Evolutionary conservation across 2,888 invertebrate genomes (phyloP).

Genomic region (Myopa testacea): DNA sequence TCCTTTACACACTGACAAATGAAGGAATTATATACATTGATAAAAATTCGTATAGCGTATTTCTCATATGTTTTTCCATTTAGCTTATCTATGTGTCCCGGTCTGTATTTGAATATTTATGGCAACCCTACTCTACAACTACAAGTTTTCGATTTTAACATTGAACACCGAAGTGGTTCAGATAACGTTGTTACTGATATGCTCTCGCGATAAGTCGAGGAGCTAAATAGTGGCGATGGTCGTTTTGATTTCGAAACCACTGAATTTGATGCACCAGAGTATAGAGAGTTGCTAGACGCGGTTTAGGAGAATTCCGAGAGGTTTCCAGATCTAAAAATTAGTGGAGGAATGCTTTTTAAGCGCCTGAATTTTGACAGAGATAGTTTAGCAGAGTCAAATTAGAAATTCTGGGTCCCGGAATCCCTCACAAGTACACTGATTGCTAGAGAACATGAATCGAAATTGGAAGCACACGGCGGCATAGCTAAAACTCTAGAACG

Average conservation of each 20-base stretch:
- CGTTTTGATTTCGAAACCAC: not conserved
- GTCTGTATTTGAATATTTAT: too few species aligned
- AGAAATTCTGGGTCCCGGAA: conserved; percentile 42
- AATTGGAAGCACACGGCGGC: conserved; percentile 30
- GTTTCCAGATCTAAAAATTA: conserved; percentile 14
- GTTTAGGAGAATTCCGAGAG: not conserved
- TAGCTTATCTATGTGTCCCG: too few species aligned
- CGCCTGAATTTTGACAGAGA: too few species aligned
- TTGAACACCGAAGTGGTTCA: too few species aligned
- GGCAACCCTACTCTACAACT: conserved; percentile 42
- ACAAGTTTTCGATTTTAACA: conserved; percentile 23
- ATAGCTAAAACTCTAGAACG: conserved; percentile 7
- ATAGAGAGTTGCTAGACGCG: not conserved
- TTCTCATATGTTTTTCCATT: too few species aligned
- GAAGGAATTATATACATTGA: too few species aligned
- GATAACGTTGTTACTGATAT: conserved; percentile 49
- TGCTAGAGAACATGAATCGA: conserved; percentile 23
- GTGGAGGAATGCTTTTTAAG: too few species aligned
- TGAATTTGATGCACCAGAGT: conserved; percentile 2
- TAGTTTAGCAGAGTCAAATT: conserved; percentile 17
- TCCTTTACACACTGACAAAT: too few species aligned
- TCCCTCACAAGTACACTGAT: conserved; percentile 24
- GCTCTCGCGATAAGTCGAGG: conserved; percentile 43
- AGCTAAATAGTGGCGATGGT: not conserved
- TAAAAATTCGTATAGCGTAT: too few species aligned